Evolutionary conservation across 2,797 vertebrate genomes (phyloP).

Genomic region (Scomberomorus guttatus): DNA sequence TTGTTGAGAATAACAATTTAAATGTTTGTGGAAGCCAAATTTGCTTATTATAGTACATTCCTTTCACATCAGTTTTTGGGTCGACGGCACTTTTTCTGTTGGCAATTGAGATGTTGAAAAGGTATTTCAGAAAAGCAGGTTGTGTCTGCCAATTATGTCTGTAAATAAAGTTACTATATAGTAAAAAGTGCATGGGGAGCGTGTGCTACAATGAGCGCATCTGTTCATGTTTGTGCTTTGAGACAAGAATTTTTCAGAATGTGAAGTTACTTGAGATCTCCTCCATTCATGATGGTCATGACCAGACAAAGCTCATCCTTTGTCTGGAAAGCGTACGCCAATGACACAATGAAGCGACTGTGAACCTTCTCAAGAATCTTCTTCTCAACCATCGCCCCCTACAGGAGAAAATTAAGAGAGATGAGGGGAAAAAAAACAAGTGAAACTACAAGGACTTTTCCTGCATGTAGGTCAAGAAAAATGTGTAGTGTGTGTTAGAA

Average conservation of each 20-base stretch:
- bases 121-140: not conserved
- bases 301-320: slow-evolving; percentile 93
- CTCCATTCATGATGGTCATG: slow-evolving; percentile 96
- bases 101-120: not conserved
- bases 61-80: not conserved
- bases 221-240: slow-evolving; percentile 24
- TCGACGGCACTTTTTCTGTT: not conserved
- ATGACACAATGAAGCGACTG: slow-evolving; percentile 91
- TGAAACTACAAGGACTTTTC: not conserved
- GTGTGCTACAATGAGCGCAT: not conserved
- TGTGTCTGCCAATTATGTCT: not conserved
- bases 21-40: not conserved
- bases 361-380: slow-evolving; percentile 90
- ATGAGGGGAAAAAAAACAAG: not conserved
- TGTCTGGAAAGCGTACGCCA: slow-evolving; percentile 92
- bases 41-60: not conserved
- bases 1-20: not conserved
- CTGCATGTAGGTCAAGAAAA: not conserved
- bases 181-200: not conserved
- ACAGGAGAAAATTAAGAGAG: slow-evolving; percentile 43
- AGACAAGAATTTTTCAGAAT: slow-evolving; percentile 52
- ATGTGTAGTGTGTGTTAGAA: not conserved
- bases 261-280: slow-evolving; percentile 92
- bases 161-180: not conserved
- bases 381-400: slow-evolving; percentile 93